Evolutionary conservation across 2,888 invertebrate species (phyloP).

Genomic region (Sinodicranocentrus sp.): DNA sequence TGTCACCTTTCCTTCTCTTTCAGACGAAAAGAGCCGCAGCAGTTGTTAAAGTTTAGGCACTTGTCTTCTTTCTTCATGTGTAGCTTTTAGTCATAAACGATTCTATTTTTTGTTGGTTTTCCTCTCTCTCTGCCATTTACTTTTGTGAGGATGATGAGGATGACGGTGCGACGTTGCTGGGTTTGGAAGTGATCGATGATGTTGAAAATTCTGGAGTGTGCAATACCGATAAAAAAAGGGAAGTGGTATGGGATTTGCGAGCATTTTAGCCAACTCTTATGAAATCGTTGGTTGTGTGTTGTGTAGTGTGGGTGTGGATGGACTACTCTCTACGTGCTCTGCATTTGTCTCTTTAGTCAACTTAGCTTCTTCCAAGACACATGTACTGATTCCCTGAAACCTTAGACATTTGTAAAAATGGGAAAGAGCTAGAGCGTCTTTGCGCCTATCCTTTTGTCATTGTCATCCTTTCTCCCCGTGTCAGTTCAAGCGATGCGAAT

Average conservation of each 20-base stretch:
- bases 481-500: too few species aligned
- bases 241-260: not conserved
- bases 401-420: too few species aligned
- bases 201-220: slow-evolving; percentile 16
- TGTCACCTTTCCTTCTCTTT: slow-evolving; percentile 37
- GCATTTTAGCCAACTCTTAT: not conserved
- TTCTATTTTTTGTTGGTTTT: not conserved
- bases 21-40: slow-evolving; percentile 21
- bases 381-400: too few species aligned
- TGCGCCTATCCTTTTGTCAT: too few species aligned
- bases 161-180: too few species aligned
- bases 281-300: not conserved
- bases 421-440: too few species aligned
- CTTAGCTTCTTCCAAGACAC: too few species aligned
- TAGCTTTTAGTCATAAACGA: too few species aligned
- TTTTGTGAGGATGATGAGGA: not conserved
- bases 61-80: not conserved
- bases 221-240: not conserved
- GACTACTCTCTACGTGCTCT: too few species aligned
- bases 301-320: too few species aligned
- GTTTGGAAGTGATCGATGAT: slow-evolving; percentile 38
- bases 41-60: not conserved
- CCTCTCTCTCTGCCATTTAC: not conserved
- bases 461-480: too few species aligned
- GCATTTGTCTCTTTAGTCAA: too few species aligned